A percentile compares a stretch with the other conserved stretches of the same genome.
phyloP scores from a whole-genome alignment of 1,140 invertebrate species.

The Nylanderia fulva region DNA sequence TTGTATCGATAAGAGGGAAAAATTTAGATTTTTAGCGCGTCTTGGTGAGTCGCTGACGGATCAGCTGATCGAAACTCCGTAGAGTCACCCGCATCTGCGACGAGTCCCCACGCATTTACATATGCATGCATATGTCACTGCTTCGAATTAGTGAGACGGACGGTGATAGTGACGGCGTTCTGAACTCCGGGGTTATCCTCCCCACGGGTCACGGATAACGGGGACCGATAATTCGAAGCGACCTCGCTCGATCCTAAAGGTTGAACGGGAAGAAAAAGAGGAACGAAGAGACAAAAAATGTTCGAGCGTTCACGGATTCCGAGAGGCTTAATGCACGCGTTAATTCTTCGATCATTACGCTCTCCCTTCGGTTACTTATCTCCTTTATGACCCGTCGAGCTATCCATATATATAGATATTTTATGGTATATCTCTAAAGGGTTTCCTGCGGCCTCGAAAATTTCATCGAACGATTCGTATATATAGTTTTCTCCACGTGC shows the following conservation, averaged over 20 bases:
- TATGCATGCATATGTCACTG: constrained; percentile 8
- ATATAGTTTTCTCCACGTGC: neutral
- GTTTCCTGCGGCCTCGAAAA: constrained; percentile 52
- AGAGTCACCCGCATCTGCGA: neutral
- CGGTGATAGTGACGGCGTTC: constrained; percentile 79
- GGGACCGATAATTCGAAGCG: constrained; percentile 60
- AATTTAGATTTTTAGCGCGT: neutral
- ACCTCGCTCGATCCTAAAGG: constrained; percentile 11
- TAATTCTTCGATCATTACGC: constrained; percentile 61
- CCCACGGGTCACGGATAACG: constrained; percentile 72
- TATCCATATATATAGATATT: constrained; percentile 71
- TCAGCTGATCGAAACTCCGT: neutral
- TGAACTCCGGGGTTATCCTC: constrained; percentile 79
- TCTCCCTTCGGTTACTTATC: constrained; percentile 57
- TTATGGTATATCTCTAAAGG: constrained; percentile 50
- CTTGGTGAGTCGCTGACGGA: neutral
- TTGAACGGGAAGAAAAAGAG: constrained; percentile 36
- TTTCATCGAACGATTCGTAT: neutral
- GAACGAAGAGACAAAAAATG: constrained; percentile 43
- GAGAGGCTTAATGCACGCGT: constrained; percentile 65
- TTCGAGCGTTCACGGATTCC: constrained; percentile 28
- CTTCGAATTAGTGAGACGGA: constrained; percentile 78
- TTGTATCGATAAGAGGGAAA: neutral
- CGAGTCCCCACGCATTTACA: constrained; percentile 1
- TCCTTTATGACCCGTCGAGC: constrained; percentile 60